Percentiles rank a stretch among this genome's conserved stretches.
These are phyloP conservation scores for Ormyrus thymus DNA, from an alignment of 2,888 invertebrate species.

Conservation along the genomic window DNA sequence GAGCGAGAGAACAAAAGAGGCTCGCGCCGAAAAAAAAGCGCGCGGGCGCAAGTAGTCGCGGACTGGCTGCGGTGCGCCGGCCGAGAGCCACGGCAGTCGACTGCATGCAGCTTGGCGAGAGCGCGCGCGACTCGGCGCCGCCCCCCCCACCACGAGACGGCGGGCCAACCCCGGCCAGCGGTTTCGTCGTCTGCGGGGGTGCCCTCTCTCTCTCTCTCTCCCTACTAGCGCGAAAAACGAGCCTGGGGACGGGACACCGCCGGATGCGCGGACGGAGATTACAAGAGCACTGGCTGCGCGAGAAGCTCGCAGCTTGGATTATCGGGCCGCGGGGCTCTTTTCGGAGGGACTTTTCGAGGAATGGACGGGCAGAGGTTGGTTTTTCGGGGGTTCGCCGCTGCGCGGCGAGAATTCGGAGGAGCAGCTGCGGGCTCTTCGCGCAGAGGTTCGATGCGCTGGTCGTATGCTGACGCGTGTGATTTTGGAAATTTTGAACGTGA, in stretches of 20 bases:
- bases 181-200: not conserved
- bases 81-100: conserved; percentile 71
- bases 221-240: not conserved
- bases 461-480: no score
- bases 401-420: no score
- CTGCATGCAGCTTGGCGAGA: conserved; percentile 69
- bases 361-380: no score
- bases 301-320: no score
- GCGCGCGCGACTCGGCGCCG: conserved; percentile 51
- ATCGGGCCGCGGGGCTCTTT: no score
- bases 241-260: not conserved
- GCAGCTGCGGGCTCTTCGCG: no score
- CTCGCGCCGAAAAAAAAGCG: not conserved
- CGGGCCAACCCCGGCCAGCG: conserved; percentile 15
- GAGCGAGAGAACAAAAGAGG: not conserved
- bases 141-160: not conserved
- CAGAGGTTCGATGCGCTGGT: no score
- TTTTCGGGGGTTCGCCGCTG: no score
- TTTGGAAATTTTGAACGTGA: no score
- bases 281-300: no score
- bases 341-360: no score
- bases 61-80: conserved; percentile 63
- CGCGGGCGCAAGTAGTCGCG: conserved; percentile 24
- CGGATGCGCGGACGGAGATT: no score
- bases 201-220: not conserved